Evolutionary conservation across 2,113 vertebrate species (phyloP).

Genomic region (Anoplopoma fimbria): DNA sequence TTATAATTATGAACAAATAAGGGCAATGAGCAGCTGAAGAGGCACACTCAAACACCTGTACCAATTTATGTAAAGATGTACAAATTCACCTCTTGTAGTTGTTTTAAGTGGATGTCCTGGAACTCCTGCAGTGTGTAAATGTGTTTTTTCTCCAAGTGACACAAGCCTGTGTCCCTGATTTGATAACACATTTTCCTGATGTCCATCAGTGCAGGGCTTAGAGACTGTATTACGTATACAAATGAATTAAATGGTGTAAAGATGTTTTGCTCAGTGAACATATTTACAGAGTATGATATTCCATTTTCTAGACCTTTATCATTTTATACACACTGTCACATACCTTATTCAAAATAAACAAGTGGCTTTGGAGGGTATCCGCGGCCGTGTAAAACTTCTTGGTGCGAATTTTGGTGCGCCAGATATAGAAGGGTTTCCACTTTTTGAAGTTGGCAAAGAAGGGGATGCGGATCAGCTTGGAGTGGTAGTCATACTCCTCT

Average conservation of each 20-base stretch:
- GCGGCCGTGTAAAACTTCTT: conserved; percentile 81
- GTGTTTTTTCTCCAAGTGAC: conserved; percentile 80
- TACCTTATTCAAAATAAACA: conserved; percentile 87
- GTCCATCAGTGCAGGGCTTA: conserved; percentile 86
- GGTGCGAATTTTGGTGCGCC: conserved; percentile 84
- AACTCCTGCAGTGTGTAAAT: conserved; percentile 87
- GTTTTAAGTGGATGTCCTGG: conserved; percentile 75
- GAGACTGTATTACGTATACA: conserved; percentile 75
- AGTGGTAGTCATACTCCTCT: conserved; percentile 82
- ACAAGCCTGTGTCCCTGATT: conserved; percentile 83
- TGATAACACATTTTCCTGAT: conserved; percentile 87
- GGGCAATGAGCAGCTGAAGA: neutral
- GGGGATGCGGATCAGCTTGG: conserved; percentile 84
- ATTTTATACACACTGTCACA: conserved; percentile 44
- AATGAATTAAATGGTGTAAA: neutral
- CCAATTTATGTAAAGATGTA: neutral
- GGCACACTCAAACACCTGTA: neutral
- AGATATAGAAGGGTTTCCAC: conserved; percentile 87
- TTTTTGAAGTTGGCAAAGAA: conserved; percentile 87
- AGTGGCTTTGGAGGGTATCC: conserved; percentile 73
- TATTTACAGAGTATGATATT: neutral
- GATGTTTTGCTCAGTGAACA: neutral
- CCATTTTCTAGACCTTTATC: conserved; percentile 1
- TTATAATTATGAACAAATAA: conserved; percentile 64
- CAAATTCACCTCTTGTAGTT: conserved; percentile 82